These are phyloP conservation scores for Anaspis maculata DNA, from an alignment of 2,888 invertebrate species.

Conservation along the genomic window DNA sequence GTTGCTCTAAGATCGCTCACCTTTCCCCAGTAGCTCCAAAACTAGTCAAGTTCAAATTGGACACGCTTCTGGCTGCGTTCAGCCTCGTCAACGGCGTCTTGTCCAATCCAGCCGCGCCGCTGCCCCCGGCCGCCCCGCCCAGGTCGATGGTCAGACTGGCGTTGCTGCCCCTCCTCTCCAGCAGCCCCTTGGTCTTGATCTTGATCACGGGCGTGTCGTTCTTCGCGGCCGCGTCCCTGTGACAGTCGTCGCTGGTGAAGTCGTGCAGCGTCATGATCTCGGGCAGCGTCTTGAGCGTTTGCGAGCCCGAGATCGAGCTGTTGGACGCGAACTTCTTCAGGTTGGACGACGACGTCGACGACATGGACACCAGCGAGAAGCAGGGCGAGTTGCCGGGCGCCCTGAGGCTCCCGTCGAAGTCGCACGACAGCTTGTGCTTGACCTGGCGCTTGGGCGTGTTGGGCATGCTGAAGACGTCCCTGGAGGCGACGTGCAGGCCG, in stretches of 20 bases:
- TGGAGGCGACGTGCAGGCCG: conserved; percentile 45
- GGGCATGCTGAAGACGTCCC: conserved; percentile 54
- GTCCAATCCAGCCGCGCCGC: conserved; percentile 26
- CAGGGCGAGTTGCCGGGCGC: conserved; percentile 14
- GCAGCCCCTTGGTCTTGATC: conserved; percentile 56
- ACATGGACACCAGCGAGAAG: too few relatives aligned
- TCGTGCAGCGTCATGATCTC: conserved; percentile 64
- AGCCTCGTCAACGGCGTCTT: conserved; percentile 31
- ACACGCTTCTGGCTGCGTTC: conserved; percentile 48
- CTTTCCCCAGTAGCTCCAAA: conserved; percentile 29
- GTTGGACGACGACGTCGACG: conserved; percentile 46
- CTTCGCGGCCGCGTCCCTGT: neutral
- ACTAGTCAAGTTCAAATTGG: conserved; percentile 38
- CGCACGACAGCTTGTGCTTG: conserved; percentile 31
- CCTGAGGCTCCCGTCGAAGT: conserved; percentile 26
- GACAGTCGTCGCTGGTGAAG: conserved; percentile 9
- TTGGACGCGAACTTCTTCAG: conserved; percentile 54
- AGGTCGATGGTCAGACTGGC: conserved; percentile 83
- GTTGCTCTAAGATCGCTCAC: too few relatives aligned
- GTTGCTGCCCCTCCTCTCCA: conserved; percentile 83
- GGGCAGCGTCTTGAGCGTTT: conserved; percentile 61
- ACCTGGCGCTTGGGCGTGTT: conserved; percentile 56
- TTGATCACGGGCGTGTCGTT: conserved; percentile 19
- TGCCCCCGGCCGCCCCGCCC: conserved; percentile 45
- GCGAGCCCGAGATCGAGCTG: conserved; percentile 57